A percentile compares a stretch with the other conserved stretches of the same genome.
phyloP scores from a whole-genome alignment of 2,113 vertebrate genomes.

The Corythornis cristatus region DNA sequence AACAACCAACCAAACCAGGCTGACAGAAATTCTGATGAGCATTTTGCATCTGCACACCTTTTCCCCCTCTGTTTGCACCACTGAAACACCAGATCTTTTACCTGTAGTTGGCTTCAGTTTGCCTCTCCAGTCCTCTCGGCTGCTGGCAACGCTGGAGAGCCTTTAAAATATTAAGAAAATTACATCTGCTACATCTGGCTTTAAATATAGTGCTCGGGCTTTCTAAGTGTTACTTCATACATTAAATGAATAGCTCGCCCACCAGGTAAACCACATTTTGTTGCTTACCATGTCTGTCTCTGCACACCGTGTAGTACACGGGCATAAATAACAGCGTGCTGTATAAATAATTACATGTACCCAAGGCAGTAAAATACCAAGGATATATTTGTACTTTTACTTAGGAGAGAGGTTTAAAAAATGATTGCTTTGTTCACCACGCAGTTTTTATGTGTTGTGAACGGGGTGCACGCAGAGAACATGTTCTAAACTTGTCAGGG shows the following conservation, averaged over 20 bases:
- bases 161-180: constrained; percentile 48
- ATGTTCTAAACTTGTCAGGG: constrained; percentile 62
- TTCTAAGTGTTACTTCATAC: background rate
- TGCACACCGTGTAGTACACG: constrained; percentile 41
- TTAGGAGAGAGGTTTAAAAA: constrained; percentile 71
- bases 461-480: constrained; percentile 39
- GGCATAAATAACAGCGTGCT: constrained; percentile 73
- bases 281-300: constrained; percentile 42
- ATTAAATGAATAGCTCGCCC: constrained; percentile 1
- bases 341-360: constrained; percentile 77
- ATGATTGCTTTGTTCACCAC: constrained; percentile 70
- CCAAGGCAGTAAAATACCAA: constrained; percentile 74
- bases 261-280: constrained; percentile 69
- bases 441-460: constrained; percentile 43
- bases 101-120: background rate
- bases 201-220: constrained; percentile 42
- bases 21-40: background rate
- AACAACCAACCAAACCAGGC: background rate
- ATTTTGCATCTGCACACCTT: background rate
- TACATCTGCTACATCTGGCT: constrained; percentile 1
- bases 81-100: background rate
- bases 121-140: background rate
- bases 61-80: background rate
- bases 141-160: background rate
- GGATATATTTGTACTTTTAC: constrained; percentile 77